These are phyloP conservation scores for Gymnocheta viridis DNA, from an alignment of 2,888 invertebrate genomes.

Conservation along the genomic window DNA sequence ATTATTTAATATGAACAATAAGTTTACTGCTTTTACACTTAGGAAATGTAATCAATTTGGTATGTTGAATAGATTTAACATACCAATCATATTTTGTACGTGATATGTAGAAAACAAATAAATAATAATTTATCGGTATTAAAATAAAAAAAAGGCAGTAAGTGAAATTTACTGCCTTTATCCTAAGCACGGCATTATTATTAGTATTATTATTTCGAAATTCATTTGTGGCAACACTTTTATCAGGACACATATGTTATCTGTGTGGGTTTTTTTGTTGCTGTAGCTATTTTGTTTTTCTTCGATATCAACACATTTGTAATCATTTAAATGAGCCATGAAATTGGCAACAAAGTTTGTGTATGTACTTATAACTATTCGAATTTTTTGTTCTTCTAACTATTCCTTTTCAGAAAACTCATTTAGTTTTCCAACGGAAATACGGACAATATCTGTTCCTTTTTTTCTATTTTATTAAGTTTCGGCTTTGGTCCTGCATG, in stretches of 20 bases:
- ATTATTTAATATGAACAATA: too few species aligned
- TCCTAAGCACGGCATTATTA: neutral
- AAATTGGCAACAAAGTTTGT: slow-evolving; percentile 71
- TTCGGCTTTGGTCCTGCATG: neutral
- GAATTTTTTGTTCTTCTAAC: neutral
- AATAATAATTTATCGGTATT: too few species aligned
- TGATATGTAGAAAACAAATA: too few species aligned
- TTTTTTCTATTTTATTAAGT: slow-evolving; percentile 17
- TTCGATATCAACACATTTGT: slow-evolving; percentile 57
- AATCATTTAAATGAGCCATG: slow-evolving; percentile 73
- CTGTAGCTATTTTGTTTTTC: neutral
- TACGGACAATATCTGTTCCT: slow-evolving; percentile 52
- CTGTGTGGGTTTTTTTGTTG: neutral
- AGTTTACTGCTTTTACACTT: too few species aligned
- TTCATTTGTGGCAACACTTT: neutral
- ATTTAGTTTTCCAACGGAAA: slow-evolving; percentile 60
- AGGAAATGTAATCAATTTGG: too few species aligned
- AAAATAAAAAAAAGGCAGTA: too few species aligned
- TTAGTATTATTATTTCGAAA: neutral
- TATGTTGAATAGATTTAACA: too few species aligned
- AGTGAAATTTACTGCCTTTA: too few species aligned
- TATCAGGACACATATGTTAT: neutral
- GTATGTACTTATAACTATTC: slow-evolving; percentile 44
- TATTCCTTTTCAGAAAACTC: slow-evolving; percentile 11
- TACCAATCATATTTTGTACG: too few species aligned